phyloP scores from a whole-genome alignment of 2,888 invertebrate species.

The Aspidiotus rigidus region DNA sequence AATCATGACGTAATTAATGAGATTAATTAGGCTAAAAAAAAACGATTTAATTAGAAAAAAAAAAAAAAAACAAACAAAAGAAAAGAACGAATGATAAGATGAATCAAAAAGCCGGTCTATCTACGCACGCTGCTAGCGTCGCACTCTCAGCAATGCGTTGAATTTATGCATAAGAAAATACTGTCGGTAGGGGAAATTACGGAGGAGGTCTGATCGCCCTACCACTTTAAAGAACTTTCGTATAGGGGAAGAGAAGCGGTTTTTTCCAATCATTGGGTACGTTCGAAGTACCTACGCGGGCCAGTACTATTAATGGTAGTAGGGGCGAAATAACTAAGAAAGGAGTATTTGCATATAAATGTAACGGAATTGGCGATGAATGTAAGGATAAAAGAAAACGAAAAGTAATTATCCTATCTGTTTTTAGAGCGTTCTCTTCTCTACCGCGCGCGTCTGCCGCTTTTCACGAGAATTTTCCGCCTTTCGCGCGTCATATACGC shows the following conservation, averaged over 20 bases:
- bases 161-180: conserved; percentile 20
- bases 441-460: neutral
- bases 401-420: conserved; percentile 35
- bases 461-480: neutral
- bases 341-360: conserved; percentile 32
- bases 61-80: conserved; percentile 17
- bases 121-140: conserved; percentile 27
- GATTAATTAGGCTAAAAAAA: conserved; percentile 7
- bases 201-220: conserved; percentile 14
- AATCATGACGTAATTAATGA: conserved; percentile 5
- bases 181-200: conserved; percentile 15
- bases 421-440: conserved; percentile 25
- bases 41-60: neutral
- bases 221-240: neutral
- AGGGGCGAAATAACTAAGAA: neutral
- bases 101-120: conserved; percentile 6
- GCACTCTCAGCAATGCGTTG: conserved; percentile 26
- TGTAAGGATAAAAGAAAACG: conserved; percentile 32
- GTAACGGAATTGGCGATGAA: conserved; percentile 33
- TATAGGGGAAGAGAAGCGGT: neutral
- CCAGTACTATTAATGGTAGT: conserved; percentile 9
- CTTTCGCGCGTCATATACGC: neutral
- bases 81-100: conserved; percentile 14
- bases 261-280: neutral
- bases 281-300: conserved; percentile 27